Evolutionary conservation across 2,888 invertebrate genomes (phyloP).

Genomic region (Phyllotreta striolata): DNA sequence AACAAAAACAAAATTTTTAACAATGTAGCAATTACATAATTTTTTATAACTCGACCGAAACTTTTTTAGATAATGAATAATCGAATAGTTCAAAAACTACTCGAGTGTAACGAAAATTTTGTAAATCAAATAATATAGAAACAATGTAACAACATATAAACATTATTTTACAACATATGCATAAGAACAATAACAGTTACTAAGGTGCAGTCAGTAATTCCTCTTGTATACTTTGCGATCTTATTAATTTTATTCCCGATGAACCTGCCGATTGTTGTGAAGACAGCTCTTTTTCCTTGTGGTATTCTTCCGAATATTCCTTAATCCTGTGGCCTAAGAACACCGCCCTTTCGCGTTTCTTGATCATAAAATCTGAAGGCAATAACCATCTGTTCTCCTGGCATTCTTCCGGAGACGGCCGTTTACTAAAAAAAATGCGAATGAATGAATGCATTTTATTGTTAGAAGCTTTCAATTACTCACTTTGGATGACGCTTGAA

Average conservation of each 20-base stretch:
- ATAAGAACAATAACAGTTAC: slow-evolving; percentile 33
- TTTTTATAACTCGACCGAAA: too few relatives aligned
- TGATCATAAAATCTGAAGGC: slow-evolving; percentile 91
- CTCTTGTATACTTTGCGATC: slow-evolving; percentile 87
- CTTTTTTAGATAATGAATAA: too few relatives aligned
- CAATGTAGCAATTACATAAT: too few relatives aligned
- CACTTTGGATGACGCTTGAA: slow-evolving; percentile 94
- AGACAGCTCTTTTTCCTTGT: slow-evolving; percentile 71
- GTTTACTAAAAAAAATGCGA: slow-evolving; percentile 76
- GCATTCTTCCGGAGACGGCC: slow-evolving; percentile 93
- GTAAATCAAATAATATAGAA: slow-evolving; percentile 27
- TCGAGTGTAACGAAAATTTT: background rate
- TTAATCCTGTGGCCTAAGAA: slow-evolving; percentile 86
- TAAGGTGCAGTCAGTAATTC: slow-evolving; percentile 71
- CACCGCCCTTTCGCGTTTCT: slow-evolving; percentile 86
- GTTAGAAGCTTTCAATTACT: slow-evolving; percentile 49
- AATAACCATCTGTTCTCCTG: slow-evolving; percentile 96
- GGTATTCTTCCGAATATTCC: slow-evolving; percentile 85
- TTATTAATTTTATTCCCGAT: slow-evolving; percentile 67
- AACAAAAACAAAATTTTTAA: background rate
- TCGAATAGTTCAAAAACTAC: too few relatives aligned
- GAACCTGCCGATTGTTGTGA: slow-evolving; percentile 68
- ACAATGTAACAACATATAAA: slow-evolving; percentile 33
- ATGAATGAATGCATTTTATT: background rate
- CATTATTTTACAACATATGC: slow-evolving; percentile 44